A percentile compares a stretch with the other conserved stretches of the same genome.
phyloP scores from a whole-genome alignment of 1,140 invertebrate genomes.

The Trachelipus rathkii region DNA sequence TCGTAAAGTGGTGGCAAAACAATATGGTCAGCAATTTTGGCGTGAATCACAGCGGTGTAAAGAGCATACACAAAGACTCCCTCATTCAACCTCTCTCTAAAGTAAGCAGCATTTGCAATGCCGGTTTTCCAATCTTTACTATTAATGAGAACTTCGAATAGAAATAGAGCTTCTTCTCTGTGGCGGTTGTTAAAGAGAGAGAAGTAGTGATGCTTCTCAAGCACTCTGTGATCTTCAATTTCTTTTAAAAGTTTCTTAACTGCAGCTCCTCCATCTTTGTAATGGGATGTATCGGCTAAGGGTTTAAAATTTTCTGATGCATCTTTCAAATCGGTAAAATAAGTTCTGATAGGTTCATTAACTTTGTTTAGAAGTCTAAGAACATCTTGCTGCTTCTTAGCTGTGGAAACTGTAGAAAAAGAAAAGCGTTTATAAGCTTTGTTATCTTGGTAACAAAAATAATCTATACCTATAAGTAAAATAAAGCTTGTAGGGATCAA shows the following conservation, averaged over 20 bases:
- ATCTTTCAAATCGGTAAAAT: conserved; percentile 3
- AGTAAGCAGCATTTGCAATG: conserved; percentile 27
- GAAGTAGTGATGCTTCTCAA: conserved; percentile 34
- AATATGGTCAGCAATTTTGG: conserved; percentile 19
- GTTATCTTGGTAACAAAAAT: no score
- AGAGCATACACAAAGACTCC: conserved; percentile 35
- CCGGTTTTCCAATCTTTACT: conserved; percentile 26
- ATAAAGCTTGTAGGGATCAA: no score
- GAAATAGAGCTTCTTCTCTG: conserved; percentile 19
- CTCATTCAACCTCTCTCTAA: conserved; percentile 31
- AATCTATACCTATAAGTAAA: no score
- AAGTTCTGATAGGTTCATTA: conserved; percentile 23
- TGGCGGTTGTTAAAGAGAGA: conserved; percentile 39
- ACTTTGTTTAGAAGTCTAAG: conserved; percentile 31
- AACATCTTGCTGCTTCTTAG: conserved; percentile 34
- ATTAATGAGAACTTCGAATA: conserved; percentile 28
- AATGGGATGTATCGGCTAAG: conserved; percentile 28
- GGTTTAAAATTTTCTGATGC: conserved; percentile 18
- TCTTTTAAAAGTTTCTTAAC: conserved; percentile 30
- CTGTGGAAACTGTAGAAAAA: neutral
- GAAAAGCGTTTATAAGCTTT: no score
- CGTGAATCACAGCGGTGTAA: conserved; percentile 32
- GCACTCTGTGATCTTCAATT: conserved; percentile 23
- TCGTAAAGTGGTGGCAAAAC: conserved; percentile 62
- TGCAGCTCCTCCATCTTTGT: conserved; percentile 32